phyloP scores from a whole-genome alignment of 2,797 vertebrate genomes.

The Mareca penelope region DNA sequence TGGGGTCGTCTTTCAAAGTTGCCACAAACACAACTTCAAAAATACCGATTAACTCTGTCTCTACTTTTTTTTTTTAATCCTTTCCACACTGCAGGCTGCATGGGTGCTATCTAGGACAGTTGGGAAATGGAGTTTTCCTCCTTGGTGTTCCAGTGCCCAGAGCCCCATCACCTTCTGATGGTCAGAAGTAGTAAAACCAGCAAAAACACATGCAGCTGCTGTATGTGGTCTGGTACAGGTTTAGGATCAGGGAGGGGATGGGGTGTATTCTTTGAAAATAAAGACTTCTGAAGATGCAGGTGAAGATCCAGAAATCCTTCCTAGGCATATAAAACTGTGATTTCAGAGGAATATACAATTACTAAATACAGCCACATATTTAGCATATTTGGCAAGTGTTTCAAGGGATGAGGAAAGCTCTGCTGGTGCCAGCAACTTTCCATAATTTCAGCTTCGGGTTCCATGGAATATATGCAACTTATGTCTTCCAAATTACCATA shows the following conservation, averaged over 20 bases:
- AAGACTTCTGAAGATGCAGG: not conserved
- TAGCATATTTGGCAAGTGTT: not conserved
- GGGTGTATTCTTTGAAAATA: not conserved
- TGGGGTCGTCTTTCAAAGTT: not conserved
- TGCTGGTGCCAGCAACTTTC: not conserved
- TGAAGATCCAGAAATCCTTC: not conserved
- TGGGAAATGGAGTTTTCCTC: not conserved
- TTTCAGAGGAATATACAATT: not conserved
- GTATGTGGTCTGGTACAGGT: not conserved
- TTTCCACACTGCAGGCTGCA: not conserved
- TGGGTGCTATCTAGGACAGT: too few species aligned
- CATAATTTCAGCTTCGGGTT: not conserved
- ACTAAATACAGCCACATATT: not conserved
- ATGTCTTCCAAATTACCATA: not conserved
- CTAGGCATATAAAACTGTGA: not conserved
- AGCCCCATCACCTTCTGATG: not conserved
- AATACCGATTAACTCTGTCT: not conserved
- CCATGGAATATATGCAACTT: not conserved
- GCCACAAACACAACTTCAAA: not conserved
- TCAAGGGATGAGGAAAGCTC: not conserved
- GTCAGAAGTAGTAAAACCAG: not conserved
- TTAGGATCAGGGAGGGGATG: not conserved
- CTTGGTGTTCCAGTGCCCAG: not conserved
- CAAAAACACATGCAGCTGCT: not conserved
- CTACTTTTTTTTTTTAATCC: not conserved